Base-by-base conservation (phyloP, 2,888 invertebrate genomes). In the Stenoptilia bipunctidactyla region DNA sequence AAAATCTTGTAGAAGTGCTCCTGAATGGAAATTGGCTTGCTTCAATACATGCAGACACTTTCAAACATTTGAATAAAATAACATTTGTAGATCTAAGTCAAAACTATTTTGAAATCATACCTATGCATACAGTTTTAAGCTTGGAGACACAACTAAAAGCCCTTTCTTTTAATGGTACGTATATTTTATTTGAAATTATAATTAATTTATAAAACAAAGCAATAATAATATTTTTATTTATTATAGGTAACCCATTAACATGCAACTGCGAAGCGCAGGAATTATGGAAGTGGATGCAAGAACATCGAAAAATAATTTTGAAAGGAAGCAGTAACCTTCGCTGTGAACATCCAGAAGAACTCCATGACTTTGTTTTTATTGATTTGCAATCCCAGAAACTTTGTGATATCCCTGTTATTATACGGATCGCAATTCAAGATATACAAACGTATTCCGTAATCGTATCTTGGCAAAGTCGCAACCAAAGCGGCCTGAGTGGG, bases 241-340 rank as follows among this genome's bases (percentile, higher is more conserved):
- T 37, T 36, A 39, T 68, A 93, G 95, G 93, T 63, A 96, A 96
- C 75, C 96, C 96, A 35, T 83, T 96, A 53, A 90, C 91, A 47
- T 97, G 96, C 73, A 92, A 90, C 61, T 97, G 96, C 69, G 93
- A 95, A 66, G 90, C 94, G 44, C 92, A 94, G 74, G 93, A 94
- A 66, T 87, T 95, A 37, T 95, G 96, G 93, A 92, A 92, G 76
- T 97, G 96, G 96, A 86, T 96, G 64, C 87, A 93, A 60, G 92
- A 94, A 67, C 93, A 97, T 80, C 89, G 90, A 59, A 94, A 94
- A 77, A 86, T 92, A 42, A 82, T 91, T 15, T 61, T 79, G 43
- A 86, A 87, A 50, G 85, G 86, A 53, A 87, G 87, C 56, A 69
- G 79, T 44, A 83, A 87, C 46, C 85, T 94, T 53, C 88, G 90